A percentile compares a stretch with the other conserved stretches of the same genome.
These are phyloP conservation scores for Dynastes grantii DNA, from an alignment of 2,888 invertebrate genomes.

Conservation along the genomic window DNA sequence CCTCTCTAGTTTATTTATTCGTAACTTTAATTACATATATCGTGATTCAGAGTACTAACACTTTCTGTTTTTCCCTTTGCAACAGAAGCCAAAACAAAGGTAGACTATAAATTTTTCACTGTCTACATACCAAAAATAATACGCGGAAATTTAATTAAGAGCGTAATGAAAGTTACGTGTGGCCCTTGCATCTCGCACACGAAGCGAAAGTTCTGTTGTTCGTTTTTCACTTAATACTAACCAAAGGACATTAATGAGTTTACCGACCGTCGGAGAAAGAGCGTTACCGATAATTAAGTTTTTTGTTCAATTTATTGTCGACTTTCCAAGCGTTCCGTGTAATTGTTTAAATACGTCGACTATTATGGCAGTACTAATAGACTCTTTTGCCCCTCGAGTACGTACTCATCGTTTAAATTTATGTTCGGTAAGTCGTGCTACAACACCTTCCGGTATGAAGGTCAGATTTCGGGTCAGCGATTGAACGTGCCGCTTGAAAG, in stretches of 20 bases:
- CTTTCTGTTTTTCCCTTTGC: too few relatives aligned
- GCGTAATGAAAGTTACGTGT: conserved; percentile 29
- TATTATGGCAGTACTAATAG: conserved; percentile 32
- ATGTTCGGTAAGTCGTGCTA: conserved; percentile 31
- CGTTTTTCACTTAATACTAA: neutral
- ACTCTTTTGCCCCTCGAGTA: conserved; percentile 23
- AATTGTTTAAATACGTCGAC: conserved; percentile 29
- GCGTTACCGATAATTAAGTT: neutral
- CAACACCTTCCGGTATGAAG: conserved; percentile 43
- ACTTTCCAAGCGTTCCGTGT: conserved; percentile 10
- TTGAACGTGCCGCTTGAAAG: conserved; percentile 42
- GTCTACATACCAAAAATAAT: neutral
- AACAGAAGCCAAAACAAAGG: too few relatives aligned
- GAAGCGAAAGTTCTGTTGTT: conserved; percentile 12
- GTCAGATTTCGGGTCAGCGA: conserved; percentile 43
- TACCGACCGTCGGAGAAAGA: neutral
- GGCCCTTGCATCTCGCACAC: conserved; percentile 13
- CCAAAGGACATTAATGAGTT: conserved; percentile 9
- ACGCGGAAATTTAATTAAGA: conserved; percentile 35
- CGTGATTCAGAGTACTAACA: neutral
- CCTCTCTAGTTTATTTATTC: too few relatives aligned
- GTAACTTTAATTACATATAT: too few relatives aligned
- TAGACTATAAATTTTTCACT: neutral
- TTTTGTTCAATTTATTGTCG: conserved; percentile 23
- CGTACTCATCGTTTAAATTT: conserved; percentile 38